Base-by-base conservation (phyloP, 2,113 vertebrate genomes). In the Odocoileus hemionus region DNA sequence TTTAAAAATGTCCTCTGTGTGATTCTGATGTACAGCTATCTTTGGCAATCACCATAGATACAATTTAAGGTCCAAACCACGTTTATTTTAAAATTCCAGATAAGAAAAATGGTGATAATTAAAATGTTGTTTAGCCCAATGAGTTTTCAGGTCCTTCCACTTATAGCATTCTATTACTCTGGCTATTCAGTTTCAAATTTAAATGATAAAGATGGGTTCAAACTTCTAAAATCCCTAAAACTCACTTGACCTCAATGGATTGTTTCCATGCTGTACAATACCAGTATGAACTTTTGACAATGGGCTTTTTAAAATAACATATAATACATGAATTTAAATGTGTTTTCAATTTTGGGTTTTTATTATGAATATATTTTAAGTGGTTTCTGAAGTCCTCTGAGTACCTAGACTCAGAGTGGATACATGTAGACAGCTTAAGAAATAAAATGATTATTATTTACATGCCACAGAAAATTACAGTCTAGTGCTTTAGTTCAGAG, bases 391-490 rank as follows among this genome's bases (percentile, higher is more conserved):
- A 87, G 33, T 85, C 55, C 33, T 39, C 36, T 55, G n/a, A 61
- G 43, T 61, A 82, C 61, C 52, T 45, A 96, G 26, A n/a, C 58
- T 82, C 3, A 28, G 19, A 25, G 21, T 76, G 17, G 23, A 83
- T 43, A 52, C 6, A 45, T 33, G 30, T 17, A 95, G 23, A 8
- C 5, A 39, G 9, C 70, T 96, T 45, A 87, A 92, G 28, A 92
- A 96, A 70, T 61, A 88, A 83, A 84, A 64, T 26, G 2, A 92
- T 82, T 89, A 70, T 87, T 91, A 91, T 74, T 94, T 89, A 78
- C 1, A 85, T 78, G n/a, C 33, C 61, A 47, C 33, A 36, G 33
- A 80, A 94, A 88, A 76, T 30, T 39, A 23, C 52, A 50, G 28
- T 39, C n/a, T 57, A 50, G 23, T 67, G 25, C n/a, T 85, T 89